These are phyloP conservation scores for Psittacara wagleri DNA, from an alignment of 2,113 vertebrate genomes.

Conservation along the genomic window DNA sequence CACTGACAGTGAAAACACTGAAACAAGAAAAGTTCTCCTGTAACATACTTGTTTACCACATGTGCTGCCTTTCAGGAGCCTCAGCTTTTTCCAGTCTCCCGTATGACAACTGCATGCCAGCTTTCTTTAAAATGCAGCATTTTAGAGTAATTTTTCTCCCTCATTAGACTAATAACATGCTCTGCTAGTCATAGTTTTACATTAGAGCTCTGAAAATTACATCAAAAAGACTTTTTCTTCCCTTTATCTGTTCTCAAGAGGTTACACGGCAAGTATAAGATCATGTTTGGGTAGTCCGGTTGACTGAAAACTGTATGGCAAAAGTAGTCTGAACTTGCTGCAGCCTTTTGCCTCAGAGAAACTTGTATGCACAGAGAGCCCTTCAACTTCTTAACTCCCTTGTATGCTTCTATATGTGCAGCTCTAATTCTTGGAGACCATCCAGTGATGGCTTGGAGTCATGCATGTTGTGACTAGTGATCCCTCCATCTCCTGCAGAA, in stretches of 20 bases:
- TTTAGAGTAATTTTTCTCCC: neutral
- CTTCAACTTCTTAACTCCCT: neutral
- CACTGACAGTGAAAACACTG: neutral
- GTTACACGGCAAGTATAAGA: neutral
- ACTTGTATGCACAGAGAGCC: neutral
- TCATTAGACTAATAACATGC: neutral
- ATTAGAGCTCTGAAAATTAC: neutral
- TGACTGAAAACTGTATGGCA: neutral
- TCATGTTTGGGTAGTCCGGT: neutral
- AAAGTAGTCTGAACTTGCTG: neutral
- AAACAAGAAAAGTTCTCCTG: neutral
- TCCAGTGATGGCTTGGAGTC: constrained; percentile 11
- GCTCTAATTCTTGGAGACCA: constrained; percentile 12
- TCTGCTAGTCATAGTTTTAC: neutral
- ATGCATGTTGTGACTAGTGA: constrained; percentile 39
- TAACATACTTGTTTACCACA: neutral
- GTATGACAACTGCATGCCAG: rapidly evolving
- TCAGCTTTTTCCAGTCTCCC: neutral
- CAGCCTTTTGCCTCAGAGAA: neutral
- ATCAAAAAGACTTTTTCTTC: neutral
- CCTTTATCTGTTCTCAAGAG: neutral
- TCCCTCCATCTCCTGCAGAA: constrained; percentile 5
- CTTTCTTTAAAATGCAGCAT: neutral
- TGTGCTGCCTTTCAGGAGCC: neutral
- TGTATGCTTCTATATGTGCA: neutral